Percentiles rank a stretch among this genome's conserved stretches.
Conservation (phyloP, 30 jellyfish, hydroid and myxozoan genomes). For the Nemopilema nomurai region DNA sequence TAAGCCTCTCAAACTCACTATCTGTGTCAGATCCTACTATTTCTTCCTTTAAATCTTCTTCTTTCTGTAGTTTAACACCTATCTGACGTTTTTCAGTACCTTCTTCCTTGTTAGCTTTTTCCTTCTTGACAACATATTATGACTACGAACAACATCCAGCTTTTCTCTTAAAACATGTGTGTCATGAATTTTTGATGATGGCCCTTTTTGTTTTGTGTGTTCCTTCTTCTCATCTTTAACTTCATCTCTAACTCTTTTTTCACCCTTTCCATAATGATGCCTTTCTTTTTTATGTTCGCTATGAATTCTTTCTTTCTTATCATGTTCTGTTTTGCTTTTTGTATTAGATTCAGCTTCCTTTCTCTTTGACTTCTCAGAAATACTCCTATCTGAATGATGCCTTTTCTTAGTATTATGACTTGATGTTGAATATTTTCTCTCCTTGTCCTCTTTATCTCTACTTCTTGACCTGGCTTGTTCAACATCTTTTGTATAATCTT, state of each 20-base stretch:
- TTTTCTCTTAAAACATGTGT: neutral
- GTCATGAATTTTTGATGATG: neutral
- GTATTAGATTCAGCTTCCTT: slow-evolving; percentile 11
- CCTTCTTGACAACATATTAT: neutral
- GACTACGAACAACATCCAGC: no score
- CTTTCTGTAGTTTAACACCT: neutral
- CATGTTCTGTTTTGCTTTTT: neutral
- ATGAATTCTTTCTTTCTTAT: slow-evolving; percentile 3
- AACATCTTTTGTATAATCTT: neutral
- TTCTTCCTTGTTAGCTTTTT: neutral
- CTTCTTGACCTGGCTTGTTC: neutral
- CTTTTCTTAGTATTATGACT: neutral
- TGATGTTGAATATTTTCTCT: neutral
- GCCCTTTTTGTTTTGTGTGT: neutral
- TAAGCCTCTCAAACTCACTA: slow-evolving; percentile 62
- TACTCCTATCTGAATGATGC: neutral
- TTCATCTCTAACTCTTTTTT: neutral
- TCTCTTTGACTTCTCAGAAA: neutral
- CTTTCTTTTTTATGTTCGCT: neutral
- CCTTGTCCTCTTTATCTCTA: neutral
- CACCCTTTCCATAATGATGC: neutral
- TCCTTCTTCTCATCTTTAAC: slow-evolving; percentile 15
- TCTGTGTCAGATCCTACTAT: slow-evolving; percentile 34
- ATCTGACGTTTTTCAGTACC: neutral
- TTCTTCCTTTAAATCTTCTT: neutral